Evolutionary conservation across 2,113 vertebrate species (phyloP).

Genomic region (Mus spicilegus): DNA sequence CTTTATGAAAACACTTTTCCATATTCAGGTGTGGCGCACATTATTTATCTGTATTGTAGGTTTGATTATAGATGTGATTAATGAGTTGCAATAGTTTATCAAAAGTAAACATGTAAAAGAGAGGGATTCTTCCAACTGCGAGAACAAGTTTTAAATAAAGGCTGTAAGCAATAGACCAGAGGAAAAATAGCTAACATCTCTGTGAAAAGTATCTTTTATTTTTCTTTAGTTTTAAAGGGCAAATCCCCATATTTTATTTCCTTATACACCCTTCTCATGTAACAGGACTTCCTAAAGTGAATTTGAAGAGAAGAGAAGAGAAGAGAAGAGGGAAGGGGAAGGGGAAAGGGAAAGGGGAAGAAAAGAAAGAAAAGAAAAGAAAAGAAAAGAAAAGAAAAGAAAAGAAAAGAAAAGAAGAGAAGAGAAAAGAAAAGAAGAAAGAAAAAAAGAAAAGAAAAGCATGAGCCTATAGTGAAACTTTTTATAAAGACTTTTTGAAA

Average conservation of each 20-base stretch:
- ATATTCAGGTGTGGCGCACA: no score
- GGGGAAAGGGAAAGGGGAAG: no score
- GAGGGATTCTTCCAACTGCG: neutral
- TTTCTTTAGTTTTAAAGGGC: neutral
- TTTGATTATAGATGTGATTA: neutral
- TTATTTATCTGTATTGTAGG: neutral
- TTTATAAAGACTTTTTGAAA: neutral
- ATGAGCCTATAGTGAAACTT: neutral
- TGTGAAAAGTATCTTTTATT: neutral
- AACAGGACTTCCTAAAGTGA: neutral
- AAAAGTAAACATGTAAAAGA: neutral
- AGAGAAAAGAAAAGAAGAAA: neutral
- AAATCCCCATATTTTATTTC: neutral
- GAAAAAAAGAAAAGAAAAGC: no score
- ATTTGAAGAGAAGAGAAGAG: neutral
- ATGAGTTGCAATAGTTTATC: neutral
- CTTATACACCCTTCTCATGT: neutral
- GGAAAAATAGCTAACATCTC: neutral
- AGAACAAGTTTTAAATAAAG: neutral
- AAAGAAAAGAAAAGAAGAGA: no score
- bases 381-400: no score
- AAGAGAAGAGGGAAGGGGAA: no score
- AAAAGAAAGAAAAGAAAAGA: neutral
- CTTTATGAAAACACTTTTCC: neutral
- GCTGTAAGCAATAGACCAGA: neutral